Conservation (phyloP, 1,140 invertebrate species). For the Luehdorfia chinensis region DNA sequence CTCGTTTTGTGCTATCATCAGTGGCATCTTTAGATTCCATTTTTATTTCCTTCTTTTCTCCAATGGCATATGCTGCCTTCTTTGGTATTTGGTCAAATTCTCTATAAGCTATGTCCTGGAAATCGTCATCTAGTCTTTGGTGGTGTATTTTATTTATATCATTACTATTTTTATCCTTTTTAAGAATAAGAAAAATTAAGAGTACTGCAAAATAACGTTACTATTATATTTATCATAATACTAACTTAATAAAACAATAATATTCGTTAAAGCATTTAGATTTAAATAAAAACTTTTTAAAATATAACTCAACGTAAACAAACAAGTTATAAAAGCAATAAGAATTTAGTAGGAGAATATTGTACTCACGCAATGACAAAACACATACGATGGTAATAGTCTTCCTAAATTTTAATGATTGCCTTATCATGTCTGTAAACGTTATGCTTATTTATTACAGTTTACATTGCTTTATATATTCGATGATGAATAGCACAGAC, state of each 20-base stretch:
- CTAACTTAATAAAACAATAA: neutral
- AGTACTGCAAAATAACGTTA: conserved; percentile 47
- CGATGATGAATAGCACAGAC: neutral
- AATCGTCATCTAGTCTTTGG: conserved; percentile 43
- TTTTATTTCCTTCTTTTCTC: conserved; percentile 30
- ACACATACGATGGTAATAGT: conserved; percentile 51
- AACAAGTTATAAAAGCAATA: too few relatives aligned
- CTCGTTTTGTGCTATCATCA: conserved; percentile 65
- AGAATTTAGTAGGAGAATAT: too few relatives aligned
- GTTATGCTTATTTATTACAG: conserved; percentile 24
- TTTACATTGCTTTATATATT: conserved; percentile 42
- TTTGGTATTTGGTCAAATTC: conserved; percentile 49
- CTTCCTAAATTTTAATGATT: conserved; percentile 65
- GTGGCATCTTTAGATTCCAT: conserved; percentile 30
- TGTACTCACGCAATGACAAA: conserved; percentile 54
- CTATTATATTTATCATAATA: conserved; percentile 16
- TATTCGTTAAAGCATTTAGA: conserved; percentile 4
- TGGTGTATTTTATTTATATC: conserved; percentile 28
- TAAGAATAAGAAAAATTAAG: conserved; percentile 53
- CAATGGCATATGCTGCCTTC: conserved; percentile 33
- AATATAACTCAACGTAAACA: too few relatives aligned
- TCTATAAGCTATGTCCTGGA: conserved; percentile 36
- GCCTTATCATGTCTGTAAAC: conserved; percentile 67
- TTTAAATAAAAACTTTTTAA: neutral
- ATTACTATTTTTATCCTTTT: conserved; percentile 38